phyloP scores from a whole-genome alignment of 2,888 invertebrate genomes.

The Pecten maximus region DNA sequence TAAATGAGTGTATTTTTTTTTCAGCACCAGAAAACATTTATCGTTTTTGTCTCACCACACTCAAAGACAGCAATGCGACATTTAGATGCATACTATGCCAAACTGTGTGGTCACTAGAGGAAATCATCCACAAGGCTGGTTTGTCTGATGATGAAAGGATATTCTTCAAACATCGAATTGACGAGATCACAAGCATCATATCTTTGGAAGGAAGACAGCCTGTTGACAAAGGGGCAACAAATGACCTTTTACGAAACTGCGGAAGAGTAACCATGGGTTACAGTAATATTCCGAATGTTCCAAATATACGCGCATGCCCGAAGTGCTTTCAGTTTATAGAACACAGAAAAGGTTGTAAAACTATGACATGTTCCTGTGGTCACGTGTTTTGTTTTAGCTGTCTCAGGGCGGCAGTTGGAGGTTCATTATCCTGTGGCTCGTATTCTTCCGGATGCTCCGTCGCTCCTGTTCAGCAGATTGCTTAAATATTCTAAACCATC shows the following conservation, averaged over 20 bases:
- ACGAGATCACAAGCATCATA: not conserved
- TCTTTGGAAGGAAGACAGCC: not conserved
- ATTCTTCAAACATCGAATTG: not conserved
- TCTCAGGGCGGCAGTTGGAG: not conserved
- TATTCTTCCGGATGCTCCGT: not conserved
- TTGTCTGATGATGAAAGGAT: conserved; percentile 1
- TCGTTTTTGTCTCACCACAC: not conserved
- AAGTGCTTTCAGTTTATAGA: not conserved
- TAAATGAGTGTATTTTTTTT: no score
- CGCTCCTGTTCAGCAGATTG: not conserved
- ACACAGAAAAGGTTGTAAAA: not conserved
- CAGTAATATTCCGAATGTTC: not conserved
- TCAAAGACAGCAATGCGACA: not conserved
- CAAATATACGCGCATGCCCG: not conserved
- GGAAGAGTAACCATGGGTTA: not conserved
- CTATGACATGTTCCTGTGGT: not conserved
- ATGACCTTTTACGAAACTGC: not conserved
- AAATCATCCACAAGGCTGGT: not conserved
- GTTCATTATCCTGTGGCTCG: not conserved
- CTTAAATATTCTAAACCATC: no score
- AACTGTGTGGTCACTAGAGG: not conserved
- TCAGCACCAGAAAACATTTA: not conserved
- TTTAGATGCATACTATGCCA: not conserved
- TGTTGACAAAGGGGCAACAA: not conserved
- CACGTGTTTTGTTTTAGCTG: not conserved